A percentile compares a stretch with the other conserved stretches of the same genome.
These are phyloP conservation scores for Muscina levida DNA, from an alignment of 2,888 invertebrate species.

Conservation along the genomic window DNA sequence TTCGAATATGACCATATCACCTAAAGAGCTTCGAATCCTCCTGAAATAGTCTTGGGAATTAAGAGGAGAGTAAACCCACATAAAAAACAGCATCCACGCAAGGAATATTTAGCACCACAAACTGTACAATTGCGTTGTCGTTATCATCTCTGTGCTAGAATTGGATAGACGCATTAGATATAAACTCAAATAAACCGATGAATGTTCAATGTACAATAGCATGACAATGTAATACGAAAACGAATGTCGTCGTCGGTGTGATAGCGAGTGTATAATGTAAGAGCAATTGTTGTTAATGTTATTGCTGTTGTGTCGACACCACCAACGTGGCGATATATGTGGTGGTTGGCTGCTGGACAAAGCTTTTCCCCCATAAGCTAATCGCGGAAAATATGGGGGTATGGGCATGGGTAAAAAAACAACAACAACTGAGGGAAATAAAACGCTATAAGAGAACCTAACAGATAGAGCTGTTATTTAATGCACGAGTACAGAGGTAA, in stretches of 20 bases:
- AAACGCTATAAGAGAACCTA: no score
- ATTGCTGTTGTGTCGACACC: not conserved
- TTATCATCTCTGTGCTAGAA: slow-evolving; percentile 3
- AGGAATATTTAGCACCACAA: not conserved
- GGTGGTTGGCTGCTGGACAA: not conserved
- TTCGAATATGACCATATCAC: no score
- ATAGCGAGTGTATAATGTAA: not conserved
- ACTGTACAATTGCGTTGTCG: not conserved
- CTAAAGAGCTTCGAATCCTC: no score
- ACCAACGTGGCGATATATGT: no score
- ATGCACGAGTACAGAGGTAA: no score
- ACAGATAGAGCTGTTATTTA: no score
- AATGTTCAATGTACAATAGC: slow-evolving; percentile 58
- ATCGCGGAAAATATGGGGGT: not conserved
- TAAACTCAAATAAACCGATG: slow-evolving; percentile 41
- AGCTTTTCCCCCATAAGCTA: slow-evolving; percentile 8
- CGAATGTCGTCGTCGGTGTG: not conserved
- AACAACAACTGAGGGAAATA: no score
- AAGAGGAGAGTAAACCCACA: no score
- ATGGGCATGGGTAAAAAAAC: no score
- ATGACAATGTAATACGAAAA: slow-evolving; percentile 34
- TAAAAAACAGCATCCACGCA: no score
- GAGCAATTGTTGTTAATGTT: no score
- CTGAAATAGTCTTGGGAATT: no score
- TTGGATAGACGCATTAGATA: slow-evolving; percentile 12